Evolutionary conservation across 2,113 vertebrate genomes (phyloP).

Genomic region (Alosa alosa): DNA sequence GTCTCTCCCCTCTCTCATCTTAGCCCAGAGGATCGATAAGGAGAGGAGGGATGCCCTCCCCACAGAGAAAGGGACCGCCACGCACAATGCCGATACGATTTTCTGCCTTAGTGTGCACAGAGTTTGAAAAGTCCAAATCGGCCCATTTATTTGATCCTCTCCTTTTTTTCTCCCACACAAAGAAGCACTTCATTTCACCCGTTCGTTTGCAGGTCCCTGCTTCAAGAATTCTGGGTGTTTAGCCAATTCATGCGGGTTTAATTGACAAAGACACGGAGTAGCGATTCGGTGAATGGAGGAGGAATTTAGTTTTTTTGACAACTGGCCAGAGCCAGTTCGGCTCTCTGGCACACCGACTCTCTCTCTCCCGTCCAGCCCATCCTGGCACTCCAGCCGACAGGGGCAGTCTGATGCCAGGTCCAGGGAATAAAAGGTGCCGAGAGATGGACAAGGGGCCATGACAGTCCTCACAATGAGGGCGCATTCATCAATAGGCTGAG

Average conservation of each 20-base stretch:
- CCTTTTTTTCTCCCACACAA: background rate
- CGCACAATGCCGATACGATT: background rate
- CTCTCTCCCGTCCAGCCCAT: background rate
- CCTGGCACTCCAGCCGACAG: background rate
- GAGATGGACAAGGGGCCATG: background rate
- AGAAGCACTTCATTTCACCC: background rate
- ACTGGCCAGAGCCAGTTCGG: background rate
- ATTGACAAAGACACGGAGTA: background rate
- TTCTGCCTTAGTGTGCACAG: background rate
- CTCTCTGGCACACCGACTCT: background rate
- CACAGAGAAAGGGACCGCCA: background rate
- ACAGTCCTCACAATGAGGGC: background rate
- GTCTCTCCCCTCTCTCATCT: background rate
- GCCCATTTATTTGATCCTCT: background rate
- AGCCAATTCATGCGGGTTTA: background rate
- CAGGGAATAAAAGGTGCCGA: background rate
- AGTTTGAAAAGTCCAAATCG: background rate
- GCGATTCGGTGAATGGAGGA: background rate
- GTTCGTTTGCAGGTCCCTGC: background rate
- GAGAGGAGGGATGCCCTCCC: background rate
- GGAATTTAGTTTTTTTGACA: background rate
- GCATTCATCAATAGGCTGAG: conserved; percentile 20
- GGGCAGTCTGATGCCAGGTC: background rate
- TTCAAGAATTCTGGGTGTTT: background rate
- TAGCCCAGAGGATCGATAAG: background rate